Conservation (phyloP, 2,113 vertebrate genomes). For the Girardinichthys multiradiatus region DNA sequence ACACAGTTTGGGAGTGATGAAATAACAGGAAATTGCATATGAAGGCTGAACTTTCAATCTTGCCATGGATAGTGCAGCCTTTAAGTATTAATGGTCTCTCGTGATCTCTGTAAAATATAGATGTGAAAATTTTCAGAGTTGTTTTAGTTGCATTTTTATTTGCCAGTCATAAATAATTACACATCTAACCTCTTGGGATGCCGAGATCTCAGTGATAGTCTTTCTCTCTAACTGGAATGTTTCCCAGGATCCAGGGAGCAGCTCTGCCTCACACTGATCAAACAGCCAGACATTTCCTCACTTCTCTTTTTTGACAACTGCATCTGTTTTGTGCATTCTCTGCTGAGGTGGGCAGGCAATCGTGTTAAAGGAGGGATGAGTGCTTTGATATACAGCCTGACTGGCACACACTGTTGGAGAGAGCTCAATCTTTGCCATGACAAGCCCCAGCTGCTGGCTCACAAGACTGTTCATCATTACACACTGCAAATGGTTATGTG, state of each 20-base stretch:
- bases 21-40: slow-evolving; percentile 24
- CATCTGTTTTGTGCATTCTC: slow-evolving; percentile 76
- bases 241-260: slow-evolving; percentile 30
- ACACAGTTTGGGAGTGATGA: slow-evolving; percentile 21
- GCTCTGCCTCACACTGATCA: slow-evolving; percentile 48
- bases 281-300: slow-evolving; percentile 46
- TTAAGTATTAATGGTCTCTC: background rate
- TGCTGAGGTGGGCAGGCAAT: slow-evolving; percentile 49
- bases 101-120: background rate
- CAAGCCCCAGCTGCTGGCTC: slow-evolving; percentile 42
- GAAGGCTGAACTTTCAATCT: slow-evolving; percentile 6
- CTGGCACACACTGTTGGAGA: slow-evolving; percentile 52
- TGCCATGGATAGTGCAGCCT: background rate
- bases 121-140: background rate
- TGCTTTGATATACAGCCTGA: slow-evolving; percentile 66
- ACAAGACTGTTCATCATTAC: slow-evolving; percentile 39
- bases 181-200: background rate
- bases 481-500: slow-evolving; percentile 35
- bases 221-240: slow-evolving; percentile 23
- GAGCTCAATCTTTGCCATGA: slow-evolving; percentile 47
- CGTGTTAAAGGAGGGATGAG: slow-evolving; percentile 68
- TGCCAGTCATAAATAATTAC: slow-evolving; percentile 16
- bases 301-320: slow-evolving; percentile 50
- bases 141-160: background rate
- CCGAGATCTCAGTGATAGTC: slow-evolving; percentile 2